phyloP scores from a whole-genome alignment of 2,888 invertebrate species.

The Idaea aversata region DNA sequence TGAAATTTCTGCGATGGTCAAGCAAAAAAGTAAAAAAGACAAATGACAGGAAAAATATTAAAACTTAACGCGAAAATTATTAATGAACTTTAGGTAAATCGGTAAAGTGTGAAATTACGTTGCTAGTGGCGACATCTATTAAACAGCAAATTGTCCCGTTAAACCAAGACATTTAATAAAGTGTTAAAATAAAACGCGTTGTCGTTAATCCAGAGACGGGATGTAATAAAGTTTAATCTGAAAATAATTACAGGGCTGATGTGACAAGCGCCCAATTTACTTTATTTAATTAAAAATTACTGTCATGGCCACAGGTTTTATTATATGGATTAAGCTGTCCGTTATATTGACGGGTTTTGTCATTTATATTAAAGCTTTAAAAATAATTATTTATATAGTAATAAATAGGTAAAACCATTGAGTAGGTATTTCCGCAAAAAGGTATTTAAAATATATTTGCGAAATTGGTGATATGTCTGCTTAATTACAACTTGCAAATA shows the following conservation, averaged over 20 bases:
- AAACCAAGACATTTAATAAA: not conserved
- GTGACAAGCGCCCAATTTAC: not conserved
- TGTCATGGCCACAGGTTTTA: not conserved
- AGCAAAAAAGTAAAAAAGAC: too few species aligned
- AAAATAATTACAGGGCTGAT: not conserved
- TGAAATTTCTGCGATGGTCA: too few species aligned
- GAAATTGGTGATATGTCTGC: too few species aligned
- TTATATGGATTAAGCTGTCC: not conserved
- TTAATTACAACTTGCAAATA: too few species aligned
- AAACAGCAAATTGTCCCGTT: not conserved
- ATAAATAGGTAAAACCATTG: not conserved
- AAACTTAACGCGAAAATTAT: too few species aligned
- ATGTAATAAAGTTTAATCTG: not conserved
- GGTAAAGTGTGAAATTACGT: not conserved
- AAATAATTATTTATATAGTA: not conserved
- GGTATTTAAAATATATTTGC: too few species aligned
- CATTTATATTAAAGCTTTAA: not conserved
- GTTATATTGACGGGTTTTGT: not conserved
- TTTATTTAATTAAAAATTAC: not conserved
- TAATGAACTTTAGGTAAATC: not conserved
- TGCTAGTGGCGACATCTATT: not conserved
- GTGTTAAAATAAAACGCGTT: not conserved
- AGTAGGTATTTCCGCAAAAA: not conserved
- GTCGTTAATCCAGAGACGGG: not conserved
- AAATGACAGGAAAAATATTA: too few species aligned